Evolutionary conservation across 2,797 vertebrate genomes (phyloP).

Genomic region (Chelidonichthys spinosus): DNA sequence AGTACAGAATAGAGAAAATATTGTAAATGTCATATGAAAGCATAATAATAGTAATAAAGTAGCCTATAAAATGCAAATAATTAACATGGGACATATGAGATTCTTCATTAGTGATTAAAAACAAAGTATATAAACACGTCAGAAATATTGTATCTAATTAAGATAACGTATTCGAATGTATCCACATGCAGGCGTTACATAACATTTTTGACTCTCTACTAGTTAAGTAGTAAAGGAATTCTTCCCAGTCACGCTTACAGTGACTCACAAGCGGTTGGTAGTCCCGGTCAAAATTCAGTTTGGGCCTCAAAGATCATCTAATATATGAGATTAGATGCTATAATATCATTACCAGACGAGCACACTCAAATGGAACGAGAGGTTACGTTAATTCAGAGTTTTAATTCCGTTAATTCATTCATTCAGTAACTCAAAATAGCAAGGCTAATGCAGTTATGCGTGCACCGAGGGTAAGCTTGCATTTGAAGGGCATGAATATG

Average conservation of each 20-base stretch:
- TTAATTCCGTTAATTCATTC: background rate
- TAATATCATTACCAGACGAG: constrained; percentile 29
- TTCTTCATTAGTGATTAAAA: background rate
- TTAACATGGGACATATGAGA: background rate
- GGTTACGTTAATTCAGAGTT: constrained; percentile 1
- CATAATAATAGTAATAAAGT: background rate
- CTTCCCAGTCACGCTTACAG: background rate
- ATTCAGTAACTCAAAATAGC: constrained; percentile 8
- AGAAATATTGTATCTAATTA: background rate
- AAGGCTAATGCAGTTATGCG: constrained; percentile 15
- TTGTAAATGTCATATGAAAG: background rate
- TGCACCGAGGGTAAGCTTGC: background rate
- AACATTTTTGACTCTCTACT: background rate
- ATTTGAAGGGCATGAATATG: background rate
- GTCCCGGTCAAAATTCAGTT: constrained; percentile 2
- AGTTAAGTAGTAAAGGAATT: background rate
- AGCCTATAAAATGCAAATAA: background rate
- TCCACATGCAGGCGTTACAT: background rate
- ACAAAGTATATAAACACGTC: background rate
- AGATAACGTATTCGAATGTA: background rate
- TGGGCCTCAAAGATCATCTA: constrained; percentile 13
- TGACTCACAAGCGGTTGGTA: background rate
- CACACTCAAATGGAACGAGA: background rate
- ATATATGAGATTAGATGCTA: constrained; percentile 24
- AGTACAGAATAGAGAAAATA: background rate